These are phyloP conservation scores for Pseudochromis fuscus DNA, from an alignment of 2,797 vertebrate genomes.

Conservation along the genomic window DNA sequence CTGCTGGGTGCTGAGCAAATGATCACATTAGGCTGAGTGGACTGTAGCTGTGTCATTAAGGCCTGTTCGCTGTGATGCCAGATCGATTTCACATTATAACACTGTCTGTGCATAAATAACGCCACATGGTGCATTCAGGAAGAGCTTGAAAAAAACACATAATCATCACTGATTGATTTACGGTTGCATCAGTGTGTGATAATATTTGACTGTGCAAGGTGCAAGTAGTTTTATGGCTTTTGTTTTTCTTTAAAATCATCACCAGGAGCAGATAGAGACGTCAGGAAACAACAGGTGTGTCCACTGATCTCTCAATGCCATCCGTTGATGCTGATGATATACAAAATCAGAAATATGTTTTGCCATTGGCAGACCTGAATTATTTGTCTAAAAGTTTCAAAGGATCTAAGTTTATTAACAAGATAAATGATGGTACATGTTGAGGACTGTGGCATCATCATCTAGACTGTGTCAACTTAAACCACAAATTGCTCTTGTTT, in stretches of 20 bases:
- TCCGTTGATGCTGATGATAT: background rate
- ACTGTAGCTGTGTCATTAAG: conserved; percentile 32
- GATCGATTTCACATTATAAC: conserved; percentile 42
- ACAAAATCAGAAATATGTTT: background rate
- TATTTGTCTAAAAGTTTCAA: background rate
- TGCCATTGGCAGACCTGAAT: conserved; percentile 2
- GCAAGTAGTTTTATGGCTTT: background rate
- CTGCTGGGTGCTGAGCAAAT: conserved; percentile 51
- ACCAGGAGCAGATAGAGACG: conserved; percentile 13
- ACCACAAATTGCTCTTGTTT: too few species aligned
- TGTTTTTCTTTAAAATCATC: background rate
- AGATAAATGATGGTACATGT: background rate
- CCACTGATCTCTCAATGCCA: conserved; percentile 1
- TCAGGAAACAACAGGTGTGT: conserved; percentile 12
- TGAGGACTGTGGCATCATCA: background rate
- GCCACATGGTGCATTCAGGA: conserved; percentile 22
- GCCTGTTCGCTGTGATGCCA: conserved; percentile 20
- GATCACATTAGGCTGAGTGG: conserved; percentile 51
- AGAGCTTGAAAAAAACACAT: conserved; percentile 2
- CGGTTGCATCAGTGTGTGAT: background rate
- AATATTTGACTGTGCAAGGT: background rate
- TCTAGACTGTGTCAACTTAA: too few species aligned
- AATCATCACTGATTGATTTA: background rate
- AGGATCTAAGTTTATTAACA: background rate
- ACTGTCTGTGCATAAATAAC: conserved; percentile 7